Evolutionary conservation across 1,140 invertebrate species (phyloP), one percentile per base, ranked within the genome.

Genomic region (Zaprionus gabonicus): DNA sequence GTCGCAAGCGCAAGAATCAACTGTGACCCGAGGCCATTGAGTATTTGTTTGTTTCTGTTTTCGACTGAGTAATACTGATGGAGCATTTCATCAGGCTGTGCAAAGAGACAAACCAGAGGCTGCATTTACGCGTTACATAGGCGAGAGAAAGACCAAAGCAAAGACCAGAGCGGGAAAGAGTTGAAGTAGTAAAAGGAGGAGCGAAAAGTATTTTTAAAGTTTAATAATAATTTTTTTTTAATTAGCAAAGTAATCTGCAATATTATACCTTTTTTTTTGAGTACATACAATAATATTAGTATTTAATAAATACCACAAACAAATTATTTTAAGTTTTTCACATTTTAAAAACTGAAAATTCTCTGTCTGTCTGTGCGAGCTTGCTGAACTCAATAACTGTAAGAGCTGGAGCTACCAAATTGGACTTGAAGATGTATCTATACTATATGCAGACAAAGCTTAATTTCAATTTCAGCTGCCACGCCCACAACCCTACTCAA

Each of bases 1-100:
- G 92, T 4, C 80, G 92, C 7, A 92, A 92, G 77, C 83, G 91
- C 2, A 93, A 92, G 64, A 93, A 92, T 63, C 91, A 92, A 31
- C 44, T 92, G 9, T 92, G 62, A 71, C 70, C 15, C 17, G 2
- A 2, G 10, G n/a, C 7, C 6, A n/a, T 20, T 12, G 38, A 17
- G 1, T 49, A 23, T 10, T 20, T 49, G 1, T 49, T 49, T 49
- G 6, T 49, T 23, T 49, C 20, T 3, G 17, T 20, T 41, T 23
- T 23, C 15, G 38, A 41, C 15, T 41, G 38, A 2, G 15, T n/a
- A 15, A 41, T 6, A 7, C 41, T 46, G 6, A 5, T 38, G 36
- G 36, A 38, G n/a, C 4, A 51, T 25, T 51, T 51, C 46, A 51
- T 51, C 46, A 25, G 20, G 10, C 7, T 7, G 3, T 23, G 46